A percentile compares a stretch with the other conserved stretches of the same genome.
These are phyloP conservation scores for Lordiphosa mommai DNA, from an alignment of 1,140 invertebrate genomes.

Conservation along the genomic window DNA sequence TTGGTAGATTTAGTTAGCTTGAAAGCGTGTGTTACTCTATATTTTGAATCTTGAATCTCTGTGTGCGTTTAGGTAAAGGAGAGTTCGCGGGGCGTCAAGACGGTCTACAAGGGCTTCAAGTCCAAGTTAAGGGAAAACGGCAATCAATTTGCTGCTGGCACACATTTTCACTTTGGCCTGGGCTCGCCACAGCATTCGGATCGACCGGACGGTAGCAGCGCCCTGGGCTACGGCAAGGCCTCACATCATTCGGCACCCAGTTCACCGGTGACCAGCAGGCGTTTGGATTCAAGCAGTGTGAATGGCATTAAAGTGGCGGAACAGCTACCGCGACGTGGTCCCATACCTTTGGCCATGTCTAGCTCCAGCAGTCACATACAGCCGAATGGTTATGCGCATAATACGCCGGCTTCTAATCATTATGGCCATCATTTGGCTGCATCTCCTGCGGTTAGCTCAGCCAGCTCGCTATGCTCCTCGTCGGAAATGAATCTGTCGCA, in stretches of 20 bases:
- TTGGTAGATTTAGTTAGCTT: too few relatives aligned
- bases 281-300: conserved; percentile 31
- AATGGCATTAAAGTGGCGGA: conserved; percentile 17
- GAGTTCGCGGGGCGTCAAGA: conserved; percentile 86
- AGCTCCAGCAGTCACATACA: conserved; percentile 76
- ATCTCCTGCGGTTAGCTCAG: conserved; percentile 76
- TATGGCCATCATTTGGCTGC: conserved; percentile 67
- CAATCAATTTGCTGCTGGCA: conserved; percentile 54
- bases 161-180: conserved; percentile 67
- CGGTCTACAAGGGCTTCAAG: conserved; percentile 87
- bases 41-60: neutral
- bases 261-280: conserved; percentile 82
- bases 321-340: conserved; percentile 36
- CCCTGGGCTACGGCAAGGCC: conserved; percentile 48
- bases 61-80: conserved; percentile 84
- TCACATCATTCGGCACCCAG: conserved; percentile 83
- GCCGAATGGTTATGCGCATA: conserved; percentile 60
- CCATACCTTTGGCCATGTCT: conserved; percentile 70
- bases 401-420: conserved; percentile 45
- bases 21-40: neutral
- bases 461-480: conserved; percentile 73
- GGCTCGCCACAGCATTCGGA: conserved; percentile 79
- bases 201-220: conserved; percentile 73
- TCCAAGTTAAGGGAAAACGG: conserved; percentile 82
- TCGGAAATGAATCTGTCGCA: conserved; percentile 79